Evolutionary conservation across 2,113 vertebrate species (phyloP).

Genomic region (Tychaedon coryphoeus): DNA sequence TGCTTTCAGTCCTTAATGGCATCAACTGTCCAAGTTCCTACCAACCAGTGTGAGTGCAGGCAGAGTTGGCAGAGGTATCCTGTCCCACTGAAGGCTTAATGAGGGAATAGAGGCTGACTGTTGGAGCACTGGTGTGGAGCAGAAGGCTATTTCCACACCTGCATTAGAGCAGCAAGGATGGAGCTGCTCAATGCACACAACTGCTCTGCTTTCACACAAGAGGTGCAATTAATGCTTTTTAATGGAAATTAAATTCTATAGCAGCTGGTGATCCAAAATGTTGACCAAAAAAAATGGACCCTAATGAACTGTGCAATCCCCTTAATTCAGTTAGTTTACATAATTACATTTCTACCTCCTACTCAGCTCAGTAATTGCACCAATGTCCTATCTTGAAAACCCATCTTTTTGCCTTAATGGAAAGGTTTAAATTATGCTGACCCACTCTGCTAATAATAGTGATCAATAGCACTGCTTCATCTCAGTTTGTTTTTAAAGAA

Average conservation of each 20-base stretch:
- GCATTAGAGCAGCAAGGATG: neutral
- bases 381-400: constrained; percentile 28
- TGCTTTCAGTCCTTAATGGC: neutral
- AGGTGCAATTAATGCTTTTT: constrained; percentile 45
- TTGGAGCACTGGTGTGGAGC: neutral
- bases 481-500: neutral
- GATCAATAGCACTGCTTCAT: constrained; percentile 15
- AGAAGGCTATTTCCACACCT: neutral
- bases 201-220: neutral
- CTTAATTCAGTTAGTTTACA: constrained; percentile 66
- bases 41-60: neutral
- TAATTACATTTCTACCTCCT: constrained; percentile 70
- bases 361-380: constrained; percentile 53
- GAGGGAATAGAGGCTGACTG: neutral
- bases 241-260: constrained; percentile 45
- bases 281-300: constrained; percentile 47
- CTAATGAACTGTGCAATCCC: constrained; percentile 64
- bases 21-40: neutral
- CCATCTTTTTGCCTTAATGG: constrained; percentile 23
- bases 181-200: neutral
- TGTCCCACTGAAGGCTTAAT: rapidly evolving
- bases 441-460: constrained; percentile 5
- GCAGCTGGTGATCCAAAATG: constrained; percentile 64
- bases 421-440: constrained; percentile 40
- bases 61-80: neutral